phyloP scores from a whole-genome alignment of 2,113 vertebrate genomes.

The Psittacara wagleri region DNA sequence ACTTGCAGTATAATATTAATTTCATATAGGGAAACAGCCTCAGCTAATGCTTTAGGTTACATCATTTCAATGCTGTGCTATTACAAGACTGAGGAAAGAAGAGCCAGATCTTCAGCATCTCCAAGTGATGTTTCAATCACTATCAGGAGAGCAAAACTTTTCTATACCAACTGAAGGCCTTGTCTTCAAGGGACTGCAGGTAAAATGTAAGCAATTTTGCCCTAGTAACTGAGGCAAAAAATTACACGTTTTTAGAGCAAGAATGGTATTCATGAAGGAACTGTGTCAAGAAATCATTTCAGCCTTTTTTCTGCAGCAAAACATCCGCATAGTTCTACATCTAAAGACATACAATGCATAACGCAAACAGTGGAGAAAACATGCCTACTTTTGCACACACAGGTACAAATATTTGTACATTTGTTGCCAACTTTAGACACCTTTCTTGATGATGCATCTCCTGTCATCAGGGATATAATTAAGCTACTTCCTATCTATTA shows the following conservation, averaged over 20 bases:
- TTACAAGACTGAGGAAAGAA: background rate
- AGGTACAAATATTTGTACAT: constrained; percentile 14
- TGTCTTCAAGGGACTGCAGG: background rate
- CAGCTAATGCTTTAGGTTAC: background rate
- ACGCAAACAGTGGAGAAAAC: background rate
- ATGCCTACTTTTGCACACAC: background rate
- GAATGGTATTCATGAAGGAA: background rate
- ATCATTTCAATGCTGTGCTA: background rate
- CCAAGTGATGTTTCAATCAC: background rate
- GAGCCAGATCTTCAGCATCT: background rate
- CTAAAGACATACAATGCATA: constrained; percentile 9
- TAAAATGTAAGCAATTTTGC: background rate
- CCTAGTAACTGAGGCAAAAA: background rate
- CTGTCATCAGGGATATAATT: background rate
- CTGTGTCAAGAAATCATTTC: constrained; percentile 2
- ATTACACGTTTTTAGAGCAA: background rate
- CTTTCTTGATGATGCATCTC: background rate
- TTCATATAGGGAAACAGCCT: background rate
- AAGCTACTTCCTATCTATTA: constrained; percentile 22
- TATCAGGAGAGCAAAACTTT: background rate
- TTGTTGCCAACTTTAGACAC: background rate
- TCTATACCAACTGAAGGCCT: background rate
- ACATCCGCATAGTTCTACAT: constrained; percentile 19
- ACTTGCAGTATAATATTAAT: background rate
- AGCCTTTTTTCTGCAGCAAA: constrained; percentile 4